Conservation (phyloP, 2,113 vertebrate genomes). For the Gracilinanus agilis region DNA sequence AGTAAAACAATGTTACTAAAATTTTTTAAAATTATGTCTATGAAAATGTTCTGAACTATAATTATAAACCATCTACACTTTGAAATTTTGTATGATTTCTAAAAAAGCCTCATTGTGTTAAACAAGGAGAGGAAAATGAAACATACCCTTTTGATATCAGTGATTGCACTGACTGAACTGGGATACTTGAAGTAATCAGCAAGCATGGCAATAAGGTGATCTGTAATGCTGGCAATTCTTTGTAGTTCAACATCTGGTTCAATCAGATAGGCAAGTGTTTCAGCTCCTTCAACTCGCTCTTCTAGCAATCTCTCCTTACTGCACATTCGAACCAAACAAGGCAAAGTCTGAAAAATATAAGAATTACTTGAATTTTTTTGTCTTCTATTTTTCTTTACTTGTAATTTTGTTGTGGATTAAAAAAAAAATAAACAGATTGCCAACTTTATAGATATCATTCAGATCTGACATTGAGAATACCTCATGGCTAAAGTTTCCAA, state of each 20-base stretch:
- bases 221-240: constrained; percentile 96
- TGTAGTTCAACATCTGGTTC: constrained; percentile 98
- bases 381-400: neutral
- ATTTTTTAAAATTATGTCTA: constrained; percentile 39
- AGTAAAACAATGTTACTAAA: constrained; percentile 37
- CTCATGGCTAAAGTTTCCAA: constrained; percentile 52
- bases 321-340: constrained; percentile 98
- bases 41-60: constrained; percentile 37
- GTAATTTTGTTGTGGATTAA: too few species aligned
- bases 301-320: constrained; percentile 97
- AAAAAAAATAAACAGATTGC: constrained; percentile 52
- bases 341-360: constrained; percentile 90
- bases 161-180: constrained; percentile 98
- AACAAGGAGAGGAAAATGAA: constrained; percentile 20
- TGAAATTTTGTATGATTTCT: constrained; percentile 25
- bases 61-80: constrained; percentile 43
- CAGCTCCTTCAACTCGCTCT: constrained; percentile 97
- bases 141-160: constrained; percentile 98
- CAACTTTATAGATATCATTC: constrained; percentile 17
- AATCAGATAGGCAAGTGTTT: constrained; percentile 97
- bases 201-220: constrained; percentile 97
- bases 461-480: neutral
- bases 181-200: constrained; percentile 99
- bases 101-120: constrained; percentile 36
- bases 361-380: constrained; percentile 67